Evolutionary conservation across 2,888 invertebrate species (phyloP), one percentile per base, ranked within the genome.

Genomic region (Philaethria dido): DNA sequence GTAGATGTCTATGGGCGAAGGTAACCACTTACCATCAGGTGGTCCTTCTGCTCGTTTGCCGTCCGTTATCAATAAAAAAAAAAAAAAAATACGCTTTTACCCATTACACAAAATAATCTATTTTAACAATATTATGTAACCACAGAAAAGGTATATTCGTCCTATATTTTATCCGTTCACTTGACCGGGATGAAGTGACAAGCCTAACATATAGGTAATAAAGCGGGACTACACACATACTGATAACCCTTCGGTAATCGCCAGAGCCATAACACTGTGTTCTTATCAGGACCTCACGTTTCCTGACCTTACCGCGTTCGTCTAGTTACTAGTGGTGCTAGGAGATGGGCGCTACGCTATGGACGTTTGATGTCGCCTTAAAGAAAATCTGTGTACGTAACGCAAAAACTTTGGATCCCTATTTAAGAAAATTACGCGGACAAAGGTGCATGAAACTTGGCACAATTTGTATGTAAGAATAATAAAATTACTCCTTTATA

Each of bases 171-270:
- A 25, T n/a, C 48, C 20, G 4, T 42, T 25, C 22, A 42, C 42
- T n/a, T 42, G 42, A 22, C 22, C 22, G 5, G 22, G 25, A 42
- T 2, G 42, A 57, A 11, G 16, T 57, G 22, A 57, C 57, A 22
- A 42, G 20, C 42, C 22, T 57, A 42, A 42, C 42, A 3, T 36
- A 39, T 14, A 39, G 55, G 55, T 55, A 55, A 57, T 42, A 57
- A 57, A 42, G 42, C n/a, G 42, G 11, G 42, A 22, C 42, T 22
- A 25, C 42, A 22, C 22, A 22, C 11, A n/a, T 14, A 13, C 42
- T 22, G 42, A 57, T 42, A 57, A 42, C 42, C 42, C 42, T 42
- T 42, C 57, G n/a, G 57, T 57, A 57, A 57, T 57, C 57, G 42
- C 57, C n/a, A 25, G 25, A 42, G n/a, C 22, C 57, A 57, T 57